phyloP scores from a whole-genome alignment of 2,797 vertebrate genomes.

The Petrocephalus schoutedeni region DNA sequence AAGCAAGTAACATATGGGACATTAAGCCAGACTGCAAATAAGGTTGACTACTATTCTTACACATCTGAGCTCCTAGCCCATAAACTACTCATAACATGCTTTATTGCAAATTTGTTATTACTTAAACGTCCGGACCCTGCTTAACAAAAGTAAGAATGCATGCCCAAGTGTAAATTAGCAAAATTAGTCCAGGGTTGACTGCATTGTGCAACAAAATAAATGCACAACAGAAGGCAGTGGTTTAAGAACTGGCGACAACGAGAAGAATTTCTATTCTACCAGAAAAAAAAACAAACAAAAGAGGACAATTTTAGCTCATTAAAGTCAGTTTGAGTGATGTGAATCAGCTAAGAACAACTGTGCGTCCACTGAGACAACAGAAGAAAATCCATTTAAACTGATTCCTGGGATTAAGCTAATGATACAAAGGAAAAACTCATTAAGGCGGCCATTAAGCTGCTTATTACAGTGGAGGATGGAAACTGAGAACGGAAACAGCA shows the following conservation, averaged over 20 bases:
- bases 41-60: background rate
- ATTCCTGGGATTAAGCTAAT: constrained; percentile 49
- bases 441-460: constrained; percentile 58
- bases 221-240: background rate
- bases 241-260: background rate
- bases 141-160: background rate
- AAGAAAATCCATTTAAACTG: constrained; percentile 61
- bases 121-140: background rate
- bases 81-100: background rate
- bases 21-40: background rate
- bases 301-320: background rate
- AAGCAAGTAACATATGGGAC: constrained; percentile 15
- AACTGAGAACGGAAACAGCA: constrained; percentile 76
- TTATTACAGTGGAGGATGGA: constrained; percentile 79
- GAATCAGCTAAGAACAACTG: background rate
- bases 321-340: background rate
- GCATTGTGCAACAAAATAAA: background rate
- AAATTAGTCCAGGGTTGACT: background rate
- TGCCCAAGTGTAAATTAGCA: background rate
- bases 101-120: background rate
- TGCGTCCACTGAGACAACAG: background rate
- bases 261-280: background rate
- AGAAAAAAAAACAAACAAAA: background rate
- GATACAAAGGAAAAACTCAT: constrained; percentile 7
- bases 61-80: background rate